These are phyloP conservation scores for Sclerodermus sp. DNA, from an alignment of 2,888 invertebrate species.

Conservation along the genomic window DNA sequence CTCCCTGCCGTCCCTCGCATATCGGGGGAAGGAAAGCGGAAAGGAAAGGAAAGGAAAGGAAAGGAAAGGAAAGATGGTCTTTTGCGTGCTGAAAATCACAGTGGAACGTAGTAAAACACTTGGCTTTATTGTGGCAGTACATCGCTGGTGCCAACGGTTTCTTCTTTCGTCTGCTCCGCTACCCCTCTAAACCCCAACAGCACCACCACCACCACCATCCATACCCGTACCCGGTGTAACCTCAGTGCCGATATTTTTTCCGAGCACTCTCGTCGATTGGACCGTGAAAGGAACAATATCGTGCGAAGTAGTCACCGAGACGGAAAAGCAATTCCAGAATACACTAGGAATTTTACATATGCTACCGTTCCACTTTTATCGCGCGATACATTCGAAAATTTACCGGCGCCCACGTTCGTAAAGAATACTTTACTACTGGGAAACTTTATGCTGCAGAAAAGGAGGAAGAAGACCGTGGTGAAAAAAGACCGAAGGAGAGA, in stretches of 20 bases:
- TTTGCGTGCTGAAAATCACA: conserved; percentile 1
- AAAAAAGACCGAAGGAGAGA: too few species aligned
- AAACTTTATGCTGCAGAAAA: too few species aligned
- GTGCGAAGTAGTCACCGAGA: conserved; percentile 10
- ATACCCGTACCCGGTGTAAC: conserved; percentile 2
- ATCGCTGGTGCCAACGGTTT: neutral
- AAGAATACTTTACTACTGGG: too few species aligned
- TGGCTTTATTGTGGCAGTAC: neutral
- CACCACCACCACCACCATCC: neutral
- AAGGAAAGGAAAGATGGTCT: neutral
- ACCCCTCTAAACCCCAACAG: too few species aligned
- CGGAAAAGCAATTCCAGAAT: conserved; percentile 8
- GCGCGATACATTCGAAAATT: too few species aligned
- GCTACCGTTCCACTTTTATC: too few species aligned
- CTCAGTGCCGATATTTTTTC: conserved; percentile 5
- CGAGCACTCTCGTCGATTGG: conserved; percentile 30
- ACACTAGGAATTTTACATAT: neutral
- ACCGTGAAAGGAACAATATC: conserved; percentile 17
- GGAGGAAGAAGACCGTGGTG: too few species aligned
- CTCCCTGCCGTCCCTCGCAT: too few species aligned
- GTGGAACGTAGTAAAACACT: neutral
- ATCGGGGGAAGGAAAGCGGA: neutral
- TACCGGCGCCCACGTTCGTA: too few species aligned
- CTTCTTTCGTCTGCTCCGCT: neutral
- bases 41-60: neutral